phyloP scores from a whole-genome alignment of 2,797 vertebrate species.

The Sitta carolinensis region DNA sequence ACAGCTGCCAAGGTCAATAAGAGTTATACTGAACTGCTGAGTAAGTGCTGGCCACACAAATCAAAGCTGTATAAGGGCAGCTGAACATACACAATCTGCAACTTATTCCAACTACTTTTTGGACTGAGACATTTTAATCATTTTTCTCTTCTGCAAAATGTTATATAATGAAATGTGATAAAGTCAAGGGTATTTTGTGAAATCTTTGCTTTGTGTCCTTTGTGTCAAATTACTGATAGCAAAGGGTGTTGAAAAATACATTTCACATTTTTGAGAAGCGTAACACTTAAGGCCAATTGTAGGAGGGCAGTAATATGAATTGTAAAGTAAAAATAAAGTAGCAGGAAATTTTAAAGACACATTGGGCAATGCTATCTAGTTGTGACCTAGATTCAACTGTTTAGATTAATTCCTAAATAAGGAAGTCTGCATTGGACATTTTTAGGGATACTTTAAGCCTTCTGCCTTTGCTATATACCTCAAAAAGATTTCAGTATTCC shows the following conservation, averaged over 20 bases:
- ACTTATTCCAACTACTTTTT: conserved; percentile 60
- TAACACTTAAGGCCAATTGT: background rate
- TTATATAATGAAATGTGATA: conserved; percentile 6
- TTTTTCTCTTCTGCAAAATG: background rate
- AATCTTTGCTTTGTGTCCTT: conserved; percentile 1
- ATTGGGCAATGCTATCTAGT: background rate
- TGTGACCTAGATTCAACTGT: background rate
- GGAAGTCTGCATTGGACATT: background rate
- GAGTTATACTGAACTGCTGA: conserved; percentile 72
- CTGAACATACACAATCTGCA: conserved; percentile 63
- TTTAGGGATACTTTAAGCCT: background rate
- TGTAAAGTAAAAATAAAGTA: background rate
- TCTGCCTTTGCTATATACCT: background rate
- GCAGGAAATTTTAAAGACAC: background rate
- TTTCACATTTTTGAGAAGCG: background rate
- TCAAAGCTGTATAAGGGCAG: conserved; percentile 63
- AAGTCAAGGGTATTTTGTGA: conserved; percentile 15
- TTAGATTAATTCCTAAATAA: background rate
- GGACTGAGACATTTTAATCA: conserved; percentile 37
- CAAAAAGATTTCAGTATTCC: background rate
- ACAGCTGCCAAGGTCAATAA: conserved; percentile 76
- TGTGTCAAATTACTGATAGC: conserved; percentile 2
- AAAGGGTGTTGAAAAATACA: background rate
- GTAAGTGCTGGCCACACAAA: conserved; percentile 69
- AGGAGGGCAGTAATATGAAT: background rate